Base-by-base conservation (phyloP, 2,888 invertebrate species). In the Galeopsomyia nigrocyanea region DNA sequence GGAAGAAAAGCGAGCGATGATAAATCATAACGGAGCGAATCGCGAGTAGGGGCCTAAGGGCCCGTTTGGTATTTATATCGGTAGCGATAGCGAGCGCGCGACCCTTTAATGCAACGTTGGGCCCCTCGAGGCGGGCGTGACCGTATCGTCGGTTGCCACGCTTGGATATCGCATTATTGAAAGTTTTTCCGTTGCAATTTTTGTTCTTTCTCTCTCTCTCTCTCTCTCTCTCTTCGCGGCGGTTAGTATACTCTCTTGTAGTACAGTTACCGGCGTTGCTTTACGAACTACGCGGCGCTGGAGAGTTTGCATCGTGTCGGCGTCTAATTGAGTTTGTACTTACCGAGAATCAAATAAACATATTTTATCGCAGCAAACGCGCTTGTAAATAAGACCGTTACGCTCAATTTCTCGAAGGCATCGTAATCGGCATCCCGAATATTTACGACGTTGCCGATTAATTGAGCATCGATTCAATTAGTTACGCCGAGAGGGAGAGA, bases 381-480 rank as follows among this genome's bases (percentile, higher is more conserved):
- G 51, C 60, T 68, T 73, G 64, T 68, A 73, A 68, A 73, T 63
- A 72, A 64, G 39, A 49, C 57, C 21, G 46, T 57, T 51, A 22
- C 46, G 21, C 21, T 50, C 17, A 51, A 67, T 60, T 51, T 49
- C 49, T 6, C 19, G 39, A 62, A 57, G 51, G 26, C 63, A 26
- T 63, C 61, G 22, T 79, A 81, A 81, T 81, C 81, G 81, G 79
- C 80, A 81, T 80, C 80, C 78, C 78, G 74, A 76, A 79, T 82
- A 83, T 83, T 84, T 83, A 83, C 82, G 82, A 83, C 80, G 81
- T 1, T 39, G 26, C 39, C 80, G 79, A 84, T 84, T 84, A 83
- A 84, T 84, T 83, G 83, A 81, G 76, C 78, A 78, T 7, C 39
- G 78, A 84, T 84, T 84, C 84, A 84, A 84, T 84, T 84, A 84